Conservation (phyloP, 1,140 invertebrate genomes). For the Chironomus striatipennis region DNA sequence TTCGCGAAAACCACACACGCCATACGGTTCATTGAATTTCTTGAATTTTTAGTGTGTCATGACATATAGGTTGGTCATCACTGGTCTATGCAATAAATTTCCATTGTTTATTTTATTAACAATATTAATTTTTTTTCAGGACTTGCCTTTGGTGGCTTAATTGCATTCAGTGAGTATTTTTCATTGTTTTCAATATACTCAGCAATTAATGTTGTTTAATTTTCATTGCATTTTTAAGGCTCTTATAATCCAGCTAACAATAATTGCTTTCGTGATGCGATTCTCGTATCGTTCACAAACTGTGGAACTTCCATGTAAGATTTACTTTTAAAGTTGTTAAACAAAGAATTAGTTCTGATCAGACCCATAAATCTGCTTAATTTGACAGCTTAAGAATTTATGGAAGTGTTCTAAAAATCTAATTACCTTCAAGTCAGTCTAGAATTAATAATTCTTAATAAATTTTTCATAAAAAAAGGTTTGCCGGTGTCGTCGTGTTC, state of each 20-base stretch:
- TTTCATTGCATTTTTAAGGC: conserved; percentile 42
- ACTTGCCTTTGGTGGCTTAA: background rate
- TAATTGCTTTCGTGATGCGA: conserved; percentile 89
- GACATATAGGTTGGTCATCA: too few relatives aligned
- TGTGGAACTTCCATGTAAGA: conserved; percentile 80
- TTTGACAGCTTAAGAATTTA: too few relatives aligned
- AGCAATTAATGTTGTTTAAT: background rate
- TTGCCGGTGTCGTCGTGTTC: conserved; percentile 96
- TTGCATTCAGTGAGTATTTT: background rate
- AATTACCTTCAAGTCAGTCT: too few relatives aligned
- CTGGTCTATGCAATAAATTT: background rate
- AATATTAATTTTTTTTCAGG: too few relatives aligned
- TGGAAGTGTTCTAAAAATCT: too few relatives aligned
- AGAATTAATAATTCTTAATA: too few relatives aligned
- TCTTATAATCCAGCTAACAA: conserved; percentile 96
- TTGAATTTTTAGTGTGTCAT: too few relatives aligned
- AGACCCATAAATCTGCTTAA: too few relatives aligned
- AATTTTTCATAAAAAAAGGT: conserved; percentile 37
- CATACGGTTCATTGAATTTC: too few relatives aligned
- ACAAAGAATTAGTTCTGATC: too few relatives aligned
- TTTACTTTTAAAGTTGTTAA: background rate
- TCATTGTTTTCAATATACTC: background rate
- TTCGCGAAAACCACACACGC: too few relatives aligned
- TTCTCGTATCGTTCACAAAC: conserved; percentile 90
- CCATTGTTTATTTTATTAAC: background rate